Percentiles rank a stretch among this genome's conserved stretches.
phyloP scores from a whole-genome alignment of 92 coral and sea anemone genomes.

The Palythoa caribaeorum region DNA sequence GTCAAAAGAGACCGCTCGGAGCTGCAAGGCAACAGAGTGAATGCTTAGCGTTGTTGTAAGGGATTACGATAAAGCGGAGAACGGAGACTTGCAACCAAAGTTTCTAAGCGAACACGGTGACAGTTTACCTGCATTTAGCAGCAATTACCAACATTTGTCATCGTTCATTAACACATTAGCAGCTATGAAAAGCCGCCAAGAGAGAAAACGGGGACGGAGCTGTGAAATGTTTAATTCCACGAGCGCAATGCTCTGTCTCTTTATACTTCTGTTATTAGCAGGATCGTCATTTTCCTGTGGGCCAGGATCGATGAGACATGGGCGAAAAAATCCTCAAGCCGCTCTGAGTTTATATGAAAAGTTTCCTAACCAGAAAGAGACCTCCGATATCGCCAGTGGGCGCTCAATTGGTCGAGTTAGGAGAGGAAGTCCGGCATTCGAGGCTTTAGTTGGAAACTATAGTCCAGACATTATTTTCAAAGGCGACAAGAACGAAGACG shows the following conservation, averaged over 20 bases:
- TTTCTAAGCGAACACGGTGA: constrained; percentile 21
- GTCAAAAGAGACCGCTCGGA: not conserved
- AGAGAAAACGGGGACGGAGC: not conserved
- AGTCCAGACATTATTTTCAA: constrained; percentile 82
- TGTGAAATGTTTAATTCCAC: not conserved
- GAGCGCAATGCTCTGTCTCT: not conserved
- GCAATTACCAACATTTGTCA: constrained; percentile 39
- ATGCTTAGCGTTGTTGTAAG: not conserved
- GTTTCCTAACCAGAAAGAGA: constrained; percentile 72
- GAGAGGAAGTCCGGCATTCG: constrained; percentile 69
- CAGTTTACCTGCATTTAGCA: constrained; percentile 34
- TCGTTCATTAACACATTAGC: constrained; percentile 38
- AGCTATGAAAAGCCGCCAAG: constrained; percentile 44
- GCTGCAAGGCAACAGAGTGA: not conserved
- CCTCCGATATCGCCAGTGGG: constrained; percentile 83
- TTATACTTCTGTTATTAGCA: constrained; percentile 37
- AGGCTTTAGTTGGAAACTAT: constrained; percentile 59
- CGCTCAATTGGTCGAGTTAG: constrained; percentile 50
- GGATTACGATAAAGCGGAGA: not conserved
- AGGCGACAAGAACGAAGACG: constrained; percentile 69
- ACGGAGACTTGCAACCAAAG: not conserved
- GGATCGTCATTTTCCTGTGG: constrained; percentile 60
- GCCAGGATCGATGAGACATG: constrained; percentile 52
- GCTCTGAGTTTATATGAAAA: constrained; percentile 73
- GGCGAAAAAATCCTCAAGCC: constrained; percentile 23